phyloP scores from a whole-genome alignment of 2,797 vertebrate species.

The Macrochelys suwanniensis region DNA sequence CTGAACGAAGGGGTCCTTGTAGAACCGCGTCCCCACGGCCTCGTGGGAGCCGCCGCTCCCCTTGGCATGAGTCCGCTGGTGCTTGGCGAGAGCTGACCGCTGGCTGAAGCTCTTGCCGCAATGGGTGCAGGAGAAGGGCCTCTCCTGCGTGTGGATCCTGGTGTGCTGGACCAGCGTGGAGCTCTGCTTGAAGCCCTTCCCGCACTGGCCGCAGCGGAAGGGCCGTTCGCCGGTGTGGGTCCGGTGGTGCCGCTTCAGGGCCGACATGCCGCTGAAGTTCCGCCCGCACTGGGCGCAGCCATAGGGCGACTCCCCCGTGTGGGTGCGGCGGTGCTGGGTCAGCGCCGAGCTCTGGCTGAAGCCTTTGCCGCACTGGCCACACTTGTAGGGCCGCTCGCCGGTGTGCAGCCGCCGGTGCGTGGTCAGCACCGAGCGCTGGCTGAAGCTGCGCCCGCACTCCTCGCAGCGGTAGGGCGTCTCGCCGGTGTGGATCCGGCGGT shows the following conservation, averaged over 20 bases:
- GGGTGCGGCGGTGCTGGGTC: neutral
- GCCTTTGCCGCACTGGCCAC: neutral
- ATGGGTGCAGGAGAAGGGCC: neutral
- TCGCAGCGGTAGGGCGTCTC: neutral
- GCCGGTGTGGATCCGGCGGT: neutral
- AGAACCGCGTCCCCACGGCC: neutral
- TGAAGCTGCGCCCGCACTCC: slow-evolving; percentile 10
- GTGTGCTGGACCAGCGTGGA: slow-evolving; percentile 5
- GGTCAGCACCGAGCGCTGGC: slow-evolving; percentile 9
- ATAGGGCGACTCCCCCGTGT: neutral
- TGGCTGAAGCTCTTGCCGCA: neutral
- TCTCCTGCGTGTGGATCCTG: neutral
- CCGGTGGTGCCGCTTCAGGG: neutral
- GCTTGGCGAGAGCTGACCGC: neutral
- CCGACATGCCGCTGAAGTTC: neutral
- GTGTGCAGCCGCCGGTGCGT: neutral
- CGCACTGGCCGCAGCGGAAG: neutral
- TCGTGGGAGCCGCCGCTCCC: neutral
- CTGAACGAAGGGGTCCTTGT: neutral
- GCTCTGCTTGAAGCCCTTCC: slow-evolving; percentile 16
- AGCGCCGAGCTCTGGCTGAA: slow-evolving; percentile 1
- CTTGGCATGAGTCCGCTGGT: neutral
- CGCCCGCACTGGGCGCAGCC: neutral
- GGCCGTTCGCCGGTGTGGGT: neutral
- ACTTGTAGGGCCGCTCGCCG: neutral